Base-by-base conservation (phyloP, 64 coral and sea anemone genomes). In the Actinia equina region DNA sequence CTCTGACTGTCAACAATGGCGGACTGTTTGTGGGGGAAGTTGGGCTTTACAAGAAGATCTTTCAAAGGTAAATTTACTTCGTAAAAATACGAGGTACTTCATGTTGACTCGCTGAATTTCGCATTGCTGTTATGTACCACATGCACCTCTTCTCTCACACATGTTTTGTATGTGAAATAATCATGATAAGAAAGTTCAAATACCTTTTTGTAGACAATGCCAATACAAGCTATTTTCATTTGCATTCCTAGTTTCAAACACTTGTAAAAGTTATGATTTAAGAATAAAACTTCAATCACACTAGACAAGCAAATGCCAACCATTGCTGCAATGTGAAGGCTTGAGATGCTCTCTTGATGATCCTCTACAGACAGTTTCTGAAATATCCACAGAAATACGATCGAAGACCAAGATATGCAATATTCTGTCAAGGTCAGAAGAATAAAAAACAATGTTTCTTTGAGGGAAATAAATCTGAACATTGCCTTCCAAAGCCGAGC, bases 151-250 rank as follows among this genome's bases (percentile, higher is more conserved):
- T 37, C 30, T 37, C 30, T 37, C 30, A 37, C 30, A 37, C 30
- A 37, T 37, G 1, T 37, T 37, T 37, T 37, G 30, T 37, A 37
- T 37, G 30, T 37, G 30, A 37, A 37, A 37, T 37, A 37, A 37
- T 37, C 30, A 37, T n/a, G 1, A 37, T 37, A 37, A 37, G 1
- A 37, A 37, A 0, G 30, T 37, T 37, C 19, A 20, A 17, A 62
- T 79, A 89, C 87, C 87, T 89, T 89, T 64, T 89, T 89, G 44
- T 77, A 84, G 1, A 90, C 19, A 4, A 90, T 52, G 26, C 88
- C 88, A n/a, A 77, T 77, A 17, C 82, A 27, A 30, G 88, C 88
- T 22, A 77, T 69, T 55, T 83, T 84, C 3, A 85, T 17, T 83
- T n/a, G 82, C 17, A 58, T 60, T 9, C 61, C 64, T 13, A 77